phyloP scores from a whole-genome alignment of 2,797 vertebrate genomes.

The Spatula versicolor region DNA sequence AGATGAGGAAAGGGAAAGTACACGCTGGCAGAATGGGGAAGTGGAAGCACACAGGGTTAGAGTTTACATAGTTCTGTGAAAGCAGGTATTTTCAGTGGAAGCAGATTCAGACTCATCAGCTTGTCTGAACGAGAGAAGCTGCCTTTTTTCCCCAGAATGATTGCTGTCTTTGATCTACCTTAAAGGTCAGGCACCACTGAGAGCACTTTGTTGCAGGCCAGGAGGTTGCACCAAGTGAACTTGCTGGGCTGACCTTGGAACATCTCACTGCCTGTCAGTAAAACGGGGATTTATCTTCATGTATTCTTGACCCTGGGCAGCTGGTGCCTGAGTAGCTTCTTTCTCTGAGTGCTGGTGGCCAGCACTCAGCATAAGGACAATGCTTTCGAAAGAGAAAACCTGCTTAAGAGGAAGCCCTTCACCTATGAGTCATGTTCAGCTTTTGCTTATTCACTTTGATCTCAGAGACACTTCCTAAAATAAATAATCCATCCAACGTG shows the following conservation, averaged over 20 bases:
- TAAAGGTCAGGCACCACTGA: background rate
- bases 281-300: background rate
- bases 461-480: background rate
- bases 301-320: rapidly evolving
- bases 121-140: background rate
- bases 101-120: background rate
- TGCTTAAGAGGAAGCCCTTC: background rate
- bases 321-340: background rate
- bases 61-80: rapidly evolving
- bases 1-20: rapidly evolving
- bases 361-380: background rate
- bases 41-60: rapidly evolving
- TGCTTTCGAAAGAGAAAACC: background rate
- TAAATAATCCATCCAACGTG: rapidly evolving
- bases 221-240: background rate
- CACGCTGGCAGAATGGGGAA: background rate
- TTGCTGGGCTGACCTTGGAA: background rate
- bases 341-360: background rate
- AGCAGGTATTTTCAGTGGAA: background rate
- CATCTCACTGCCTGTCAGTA: background rate
- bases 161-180: background rate
- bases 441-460: background rate
- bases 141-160: background rate
- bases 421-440: background rate
- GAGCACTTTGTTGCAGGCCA: background rate